Conservation (phyloP, 2,113 vertebrate genomes). For the Microcebus ravelobensis region DNA sequence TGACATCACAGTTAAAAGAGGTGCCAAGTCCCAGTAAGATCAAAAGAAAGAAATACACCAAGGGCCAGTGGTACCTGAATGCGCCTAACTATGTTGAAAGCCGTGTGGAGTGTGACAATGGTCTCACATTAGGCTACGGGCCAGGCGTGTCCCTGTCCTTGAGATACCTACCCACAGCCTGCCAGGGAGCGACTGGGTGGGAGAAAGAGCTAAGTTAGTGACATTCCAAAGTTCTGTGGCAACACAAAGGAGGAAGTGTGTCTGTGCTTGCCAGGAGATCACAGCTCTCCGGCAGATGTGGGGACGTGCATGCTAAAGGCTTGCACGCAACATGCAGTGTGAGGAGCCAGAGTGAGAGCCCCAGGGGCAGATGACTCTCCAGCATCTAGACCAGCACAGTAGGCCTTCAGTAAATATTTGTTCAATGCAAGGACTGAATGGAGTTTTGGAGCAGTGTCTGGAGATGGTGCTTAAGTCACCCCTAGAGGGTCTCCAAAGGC, state of each 20-base stretch:
- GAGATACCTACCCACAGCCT: not conserved
- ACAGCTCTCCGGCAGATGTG: not conserved
- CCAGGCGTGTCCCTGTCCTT: not conserved
- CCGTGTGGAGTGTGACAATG: not conserved
- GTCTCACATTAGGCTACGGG: not conserved
- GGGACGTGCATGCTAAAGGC: not conserved
- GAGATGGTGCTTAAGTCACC: not conserved
- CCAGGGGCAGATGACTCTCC: not conserved
- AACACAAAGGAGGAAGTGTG: not conserved
- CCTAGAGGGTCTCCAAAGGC: not conserved
- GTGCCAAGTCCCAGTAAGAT: not conserved
- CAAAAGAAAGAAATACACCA: not conserved
- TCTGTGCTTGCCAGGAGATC: not conserved
- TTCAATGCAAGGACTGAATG: not conserved
- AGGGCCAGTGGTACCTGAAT: not conserved
- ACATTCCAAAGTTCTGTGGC: not conserved
- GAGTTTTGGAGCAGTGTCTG: not conserved
- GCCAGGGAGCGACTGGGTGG: accelerated
- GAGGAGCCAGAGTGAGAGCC: not conserved
- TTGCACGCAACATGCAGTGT: too few species aligned
- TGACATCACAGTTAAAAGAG: not conserved
- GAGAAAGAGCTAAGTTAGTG: not conserved
- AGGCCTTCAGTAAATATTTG: not conserved
- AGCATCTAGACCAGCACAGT: not conserved
- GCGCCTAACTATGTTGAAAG: not conserved